phyloP scores from a whole-genome alignment of 2,797 vertebrate species.

The Glossophaga mutica region DNA sequence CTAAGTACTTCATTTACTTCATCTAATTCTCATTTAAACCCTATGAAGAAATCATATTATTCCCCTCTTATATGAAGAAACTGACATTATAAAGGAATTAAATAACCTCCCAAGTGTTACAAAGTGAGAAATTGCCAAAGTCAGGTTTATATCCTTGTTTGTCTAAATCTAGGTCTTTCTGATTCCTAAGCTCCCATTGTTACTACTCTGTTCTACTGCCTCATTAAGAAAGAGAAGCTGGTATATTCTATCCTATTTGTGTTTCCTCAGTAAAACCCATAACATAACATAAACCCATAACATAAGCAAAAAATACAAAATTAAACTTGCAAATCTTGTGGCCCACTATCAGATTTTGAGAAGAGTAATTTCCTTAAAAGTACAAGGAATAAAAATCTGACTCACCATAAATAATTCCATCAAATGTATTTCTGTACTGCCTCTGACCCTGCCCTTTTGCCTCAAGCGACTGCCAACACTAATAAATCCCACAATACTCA shows the following conservation, averaged over 20 bases:
- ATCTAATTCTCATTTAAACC: neutral
- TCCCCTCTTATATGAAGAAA: neutral
- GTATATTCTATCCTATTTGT: neutral
- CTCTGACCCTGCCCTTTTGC: conserved; percentile 38
- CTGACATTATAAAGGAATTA: conserved; percentile 4
- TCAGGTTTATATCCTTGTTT: neutral
- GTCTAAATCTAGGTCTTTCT: neutral
- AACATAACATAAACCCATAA: neutral
- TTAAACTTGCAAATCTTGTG: conserved; percentile 33
- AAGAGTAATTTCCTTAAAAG: conserved; percentile 47
- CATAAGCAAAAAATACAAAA: conserved; percentile 14
- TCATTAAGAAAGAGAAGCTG: neutral
- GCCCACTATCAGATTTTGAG: neutral
- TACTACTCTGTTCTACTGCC: neutral
- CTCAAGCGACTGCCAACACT: conserved; percentile 16
- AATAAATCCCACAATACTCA: conserved; percentile 23
- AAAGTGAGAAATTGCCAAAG: neutral
- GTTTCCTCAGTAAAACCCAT: conserved; percentile 23
- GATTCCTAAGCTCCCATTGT: neutral
- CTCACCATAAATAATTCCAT: conserved; percentile 32
- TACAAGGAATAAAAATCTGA: conserved; percentile 43
- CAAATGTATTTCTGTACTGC: neutral
- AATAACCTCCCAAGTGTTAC: neutral
- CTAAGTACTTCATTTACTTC: neutral
- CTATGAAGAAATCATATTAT: neutral